Conservation (phyloP, 2,888 invertebrate species). For the Cylloceria caligata region DNA sequence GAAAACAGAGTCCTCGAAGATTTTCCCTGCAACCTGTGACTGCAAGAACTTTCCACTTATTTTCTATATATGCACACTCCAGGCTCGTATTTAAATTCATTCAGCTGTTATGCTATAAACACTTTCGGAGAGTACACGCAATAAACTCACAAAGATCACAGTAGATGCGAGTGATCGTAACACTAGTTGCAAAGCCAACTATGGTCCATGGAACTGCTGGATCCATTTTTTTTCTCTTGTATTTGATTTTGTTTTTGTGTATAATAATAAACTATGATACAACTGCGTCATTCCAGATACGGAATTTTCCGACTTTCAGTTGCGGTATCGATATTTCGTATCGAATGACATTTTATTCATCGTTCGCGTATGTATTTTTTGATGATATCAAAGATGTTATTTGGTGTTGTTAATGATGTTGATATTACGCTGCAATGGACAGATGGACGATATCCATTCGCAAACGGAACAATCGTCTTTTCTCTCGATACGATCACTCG, state of each 20-base stretch:
- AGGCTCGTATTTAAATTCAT: conserved; percentile 3
- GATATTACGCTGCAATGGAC: conserved; percentile 19
- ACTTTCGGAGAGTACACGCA: conserved; percentile 18
- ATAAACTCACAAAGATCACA: neutral
- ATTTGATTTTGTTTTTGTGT: conserved; percentile 47
- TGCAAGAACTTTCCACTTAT: neutral
- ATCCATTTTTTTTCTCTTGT: conserved; percentile 22
- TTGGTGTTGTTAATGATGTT: conserved; percentile 6
- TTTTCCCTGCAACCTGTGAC: neutral
- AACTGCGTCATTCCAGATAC: conserved; percentile 48
- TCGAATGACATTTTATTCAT: conserved; percentile 34
- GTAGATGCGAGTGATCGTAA: neutral
- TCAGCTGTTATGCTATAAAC: conserved; percentile 16
- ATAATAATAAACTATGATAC: conserved; percentile 20
- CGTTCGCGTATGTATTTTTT: conserved; percentile 23
- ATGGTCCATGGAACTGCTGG: conserved; percentile 21
- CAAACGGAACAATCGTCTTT: conserved; percentile 62
- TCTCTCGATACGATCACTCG: conserved; percentile 72
- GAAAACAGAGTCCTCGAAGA: conserved; percentile 26
- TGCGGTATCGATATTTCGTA: conserved; percentile 25
- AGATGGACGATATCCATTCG: conserved; percentile 51
- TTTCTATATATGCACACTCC: conserved; percentile 35
- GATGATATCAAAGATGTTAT: neutral
- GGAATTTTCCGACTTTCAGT: conserved; percentile 43
- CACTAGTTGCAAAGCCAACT: neutral